These are phyloP conservation scores for Nomada flava DNA, from an alignment of 2,888 invertebrate species.

Conservation along the genomic window DNA sequence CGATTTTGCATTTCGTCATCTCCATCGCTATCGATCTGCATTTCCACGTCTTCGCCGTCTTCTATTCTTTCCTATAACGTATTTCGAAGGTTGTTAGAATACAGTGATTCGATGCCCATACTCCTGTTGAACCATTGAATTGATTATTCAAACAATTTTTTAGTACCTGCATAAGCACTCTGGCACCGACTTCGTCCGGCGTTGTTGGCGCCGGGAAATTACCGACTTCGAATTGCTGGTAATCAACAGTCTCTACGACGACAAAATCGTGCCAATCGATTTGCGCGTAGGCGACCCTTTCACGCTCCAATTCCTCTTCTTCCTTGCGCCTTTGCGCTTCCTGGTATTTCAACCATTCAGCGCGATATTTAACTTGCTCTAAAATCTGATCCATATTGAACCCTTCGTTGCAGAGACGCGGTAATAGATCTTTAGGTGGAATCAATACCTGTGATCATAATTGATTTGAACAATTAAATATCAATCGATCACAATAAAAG, in stretches of 20 bases:
- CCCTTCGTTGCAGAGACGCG: conserved; percentile 92
- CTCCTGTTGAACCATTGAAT: too few species aligned
- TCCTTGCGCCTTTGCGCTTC: conserved; percentile 96
- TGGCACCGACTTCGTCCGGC: conserved; percentile 97
- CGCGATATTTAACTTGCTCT: conserved; percentile 96
- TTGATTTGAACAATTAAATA: not conserved
- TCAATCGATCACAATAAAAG: not conserved
- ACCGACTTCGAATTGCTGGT: conserved; percentile 97
- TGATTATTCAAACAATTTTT: not conserved
- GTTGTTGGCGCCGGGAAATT: conserved; percentile 99
- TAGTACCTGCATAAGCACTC: conserved; percentile 92
- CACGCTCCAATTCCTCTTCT: conserved; percentile 97
- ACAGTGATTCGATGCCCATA: too few species aligned
- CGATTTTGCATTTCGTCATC: conserved; percentile 87
- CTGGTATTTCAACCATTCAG: conserved; percentile 98
- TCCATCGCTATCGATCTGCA: conserved; percentile 94
- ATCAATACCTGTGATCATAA: conserved; percentile 88
- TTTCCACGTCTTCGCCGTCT: conserved; percentile 93
- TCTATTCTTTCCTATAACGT: conserved; percentile 88
- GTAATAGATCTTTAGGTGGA: conserved; percentile 96
- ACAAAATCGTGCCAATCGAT: conserved; percentile 99
- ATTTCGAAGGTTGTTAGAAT: conserved; percentile 10
- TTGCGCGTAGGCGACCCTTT: conserved; percentile 97
- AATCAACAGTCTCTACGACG: conserved; percentile 99
- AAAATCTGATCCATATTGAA: conserved; percentile 88